These are phyloP conservation scores for Hypomecis punctinalis DNA, from an alignment of 2,888 invertebrate genomes.

Conservation along the genomic window DNA sequence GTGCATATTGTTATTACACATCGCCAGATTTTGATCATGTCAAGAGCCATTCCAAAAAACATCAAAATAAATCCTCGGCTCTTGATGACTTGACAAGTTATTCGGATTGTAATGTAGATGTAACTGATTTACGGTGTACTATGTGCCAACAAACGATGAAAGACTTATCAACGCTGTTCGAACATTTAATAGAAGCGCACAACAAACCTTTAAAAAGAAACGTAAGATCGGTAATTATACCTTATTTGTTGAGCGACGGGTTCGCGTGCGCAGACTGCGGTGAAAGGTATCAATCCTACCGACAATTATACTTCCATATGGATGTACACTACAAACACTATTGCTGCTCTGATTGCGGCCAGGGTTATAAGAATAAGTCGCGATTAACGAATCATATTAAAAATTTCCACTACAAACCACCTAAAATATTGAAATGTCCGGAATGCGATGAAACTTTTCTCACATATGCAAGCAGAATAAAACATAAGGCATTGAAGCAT, in stretches of 20 bases:
- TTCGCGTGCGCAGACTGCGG: constrained; percentile 12
- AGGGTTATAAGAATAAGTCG: neutral
- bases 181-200: constrained; percentile 13
- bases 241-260: constrained; percentile 6
- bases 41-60: constrained; percentile 13
- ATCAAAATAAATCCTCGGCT: constrained; percentile 4
- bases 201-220: constrained; percentile 5
- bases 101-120: constrained; percentile 10
- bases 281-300: neutral
- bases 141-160: constrained; percentile 12
- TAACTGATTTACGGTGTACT: constrained; percentile 12
- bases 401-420: neutral
- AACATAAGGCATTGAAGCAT: neutral
- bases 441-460: constrained; percentile 35
- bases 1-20: constrained; percentile 61
- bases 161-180: constrained; percentile 6
- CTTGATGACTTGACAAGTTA: neutral
- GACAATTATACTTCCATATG: constrained; percentile 4
- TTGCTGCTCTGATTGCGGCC: constrained; percentile 15
- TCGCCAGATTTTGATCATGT: constrained; percentile 15
- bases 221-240: constrained; percentile 1
- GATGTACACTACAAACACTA: constrained; percentile 6
- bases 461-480: neutral
- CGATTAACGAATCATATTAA: neutral
- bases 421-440: neutral